A percentile compares a stretch with the other conserved stretches of the same genome.
These are phyloP conservation scores for Benitochromis conjunctus DNA, from an alignment of 2,113 vertebrate genomes.

Conservation along the genomic window DNA sequence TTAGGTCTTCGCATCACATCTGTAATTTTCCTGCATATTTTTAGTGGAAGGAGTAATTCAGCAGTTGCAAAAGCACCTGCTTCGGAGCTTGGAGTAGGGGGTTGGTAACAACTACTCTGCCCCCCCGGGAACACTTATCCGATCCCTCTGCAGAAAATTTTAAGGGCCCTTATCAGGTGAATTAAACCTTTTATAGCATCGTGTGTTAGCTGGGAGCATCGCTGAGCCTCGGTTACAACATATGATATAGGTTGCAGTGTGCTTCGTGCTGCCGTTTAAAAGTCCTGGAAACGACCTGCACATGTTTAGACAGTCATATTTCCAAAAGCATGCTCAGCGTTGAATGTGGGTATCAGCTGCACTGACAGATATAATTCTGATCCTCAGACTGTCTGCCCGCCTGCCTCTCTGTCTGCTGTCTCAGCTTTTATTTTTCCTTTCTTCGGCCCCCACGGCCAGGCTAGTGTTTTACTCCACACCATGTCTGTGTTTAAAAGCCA, in stretches of 20 bases:
- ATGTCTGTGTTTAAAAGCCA: constrained; percentile 30
- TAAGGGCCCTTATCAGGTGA: not conserved
- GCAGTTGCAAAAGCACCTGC: not conserved
- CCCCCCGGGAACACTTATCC: not conserved
- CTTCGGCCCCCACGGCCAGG: not conserved
- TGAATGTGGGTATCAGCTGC: constrained; percentile 28
- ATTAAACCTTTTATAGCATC: not conserved
- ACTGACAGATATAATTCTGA: constrained; percentile 27
- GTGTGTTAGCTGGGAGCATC: not conserved
- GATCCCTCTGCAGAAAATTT: not conserved
- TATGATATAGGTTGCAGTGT: not conserved
- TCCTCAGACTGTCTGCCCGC: constrained; percentile 8
- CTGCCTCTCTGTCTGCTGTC: constrained; percentile 8
- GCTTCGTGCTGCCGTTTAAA: constrained; percentile 16
- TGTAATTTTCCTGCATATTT: constrained; percentile 5
- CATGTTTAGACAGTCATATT: not conserved
- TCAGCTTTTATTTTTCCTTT: constrained; percentile 20
- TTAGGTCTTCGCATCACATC: constrained; percentile 21
- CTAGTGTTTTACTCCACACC: constrained; percentile 1
- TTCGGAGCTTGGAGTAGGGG: not conserved
- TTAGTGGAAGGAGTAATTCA: constrained; percentile 22
- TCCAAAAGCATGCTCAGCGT: constrained; percentile 15
- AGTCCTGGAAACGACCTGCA: constrained; percentile 34
- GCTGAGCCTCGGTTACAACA: constrained; percentile 28
- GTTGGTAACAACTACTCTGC: not conserved